These are phyloP conservation scores for Auanema sp. DNA, from an alignment of 2,888 invertebrate species.

Conservation along the genomic window DNA sequence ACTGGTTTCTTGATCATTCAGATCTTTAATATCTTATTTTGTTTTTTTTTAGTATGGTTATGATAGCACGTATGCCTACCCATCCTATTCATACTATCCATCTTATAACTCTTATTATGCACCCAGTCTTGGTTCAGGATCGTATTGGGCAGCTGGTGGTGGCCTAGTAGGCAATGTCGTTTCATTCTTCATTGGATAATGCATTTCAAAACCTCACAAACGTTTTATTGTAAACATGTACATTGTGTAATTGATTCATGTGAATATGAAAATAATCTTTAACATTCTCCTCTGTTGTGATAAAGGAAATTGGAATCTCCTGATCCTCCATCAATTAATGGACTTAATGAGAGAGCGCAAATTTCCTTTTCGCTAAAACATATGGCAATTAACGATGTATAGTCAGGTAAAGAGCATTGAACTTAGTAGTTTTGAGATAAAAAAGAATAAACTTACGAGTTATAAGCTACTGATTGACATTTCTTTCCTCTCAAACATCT, in stretches of 20 bases:
- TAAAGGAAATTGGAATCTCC: constrained; percentile 34
- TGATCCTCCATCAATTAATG: constrained; percentile 34
- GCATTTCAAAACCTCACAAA: not conserved
- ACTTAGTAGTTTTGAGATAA: not conserved
- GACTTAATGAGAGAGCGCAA: constrained; percentile 33
- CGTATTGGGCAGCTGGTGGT: constrained; percentile 21
- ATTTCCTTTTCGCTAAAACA: constrained; percentile 38
- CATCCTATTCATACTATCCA: too few species aligned
- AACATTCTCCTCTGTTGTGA: constrained; percentile 38
- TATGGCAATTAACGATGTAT: not conserved
- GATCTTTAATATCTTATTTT: too few species aligned
- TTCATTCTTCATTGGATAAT: constrained; percentile 20
- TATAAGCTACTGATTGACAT: constrained; percentile 43
- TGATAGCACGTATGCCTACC: too few species aligned
- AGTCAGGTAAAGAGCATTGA: not conserved
- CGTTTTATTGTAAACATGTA: not conserved
- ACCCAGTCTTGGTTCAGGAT: constrained; percentile 6
- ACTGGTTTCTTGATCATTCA: too few species aligned
- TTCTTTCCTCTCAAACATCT: constrained; percentile 40
- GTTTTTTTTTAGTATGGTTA: too few species aligned
- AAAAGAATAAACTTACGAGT: constrained; percentile 11
- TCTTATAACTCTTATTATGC: too few species aligned
- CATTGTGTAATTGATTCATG: constrained; percentile 2
- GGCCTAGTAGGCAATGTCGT: constrained; percentile 21
- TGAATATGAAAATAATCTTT: constrained; percentile 12